Evolutionary conservation across 2,797 vertebrate species (phyloP).

Genomic region (Chelidonichthys spinosus): DNA sequence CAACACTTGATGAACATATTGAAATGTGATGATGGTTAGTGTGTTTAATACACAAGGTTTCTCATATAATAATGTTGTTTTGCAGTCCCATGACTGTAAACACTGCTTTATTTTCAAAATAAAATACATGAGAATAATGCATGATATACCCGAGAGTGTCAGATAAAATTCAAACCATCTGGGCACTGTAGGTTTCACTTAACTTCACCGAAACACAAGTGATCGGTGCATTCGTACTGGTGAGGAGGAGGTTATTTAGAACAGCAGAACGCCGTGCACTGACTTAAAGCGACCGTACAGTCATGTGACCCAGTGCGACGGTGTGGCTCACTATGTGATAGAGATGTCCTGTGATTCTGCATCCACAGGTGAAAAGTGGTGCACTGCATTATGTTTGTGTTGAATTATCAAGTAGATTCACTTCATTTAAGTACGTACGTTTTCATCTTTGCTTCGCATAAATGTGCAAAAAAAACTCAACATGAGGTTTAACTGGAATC

Average conservation of each 20-base stretch:
- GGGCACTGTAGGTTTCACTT: not conserved
- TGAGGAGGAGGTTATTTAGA: not conserved
- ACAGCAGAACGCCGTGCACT: not conserved
- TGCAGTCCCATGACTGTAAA: too few relatives aligned
- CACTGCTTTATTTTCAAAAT: not conserved
- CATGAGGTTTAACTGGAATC: constrained; percentile 52
- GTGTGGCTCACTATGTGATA: not conserved
- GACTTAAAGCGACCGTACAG: not conserved
- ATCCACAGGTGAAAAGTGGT: constrained; percentile 12
- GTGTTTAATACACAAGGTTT: not conserved
- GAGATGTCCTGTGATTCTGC: not conserved
- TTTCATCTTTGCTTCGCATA: constrained; percentile 26
- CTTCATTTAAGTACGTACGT: constrained; percentile 11
- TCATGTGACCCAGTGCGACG: not conserved
- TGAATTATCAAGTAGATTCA: constrained; percentile 17
- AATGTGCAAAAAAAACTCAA: constrained; percentile 52
- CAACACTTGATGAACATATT: not conserved
- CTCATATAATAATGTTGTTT: too few relatives aligned
- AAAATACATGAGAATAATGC: not conserved
- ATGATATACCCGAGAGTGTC: not conserved
- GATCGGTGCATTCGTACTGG: not conserved
- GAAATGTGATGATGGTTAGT: not conserved
- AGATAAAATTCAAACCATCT: not conserved
- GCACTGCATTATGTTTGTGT: not conserved
- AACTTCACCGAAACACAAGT: not conserved